Conservation (phyloP, 2,113 vertebrate genomes). For the Entosphenus tridentatus region DNA sequence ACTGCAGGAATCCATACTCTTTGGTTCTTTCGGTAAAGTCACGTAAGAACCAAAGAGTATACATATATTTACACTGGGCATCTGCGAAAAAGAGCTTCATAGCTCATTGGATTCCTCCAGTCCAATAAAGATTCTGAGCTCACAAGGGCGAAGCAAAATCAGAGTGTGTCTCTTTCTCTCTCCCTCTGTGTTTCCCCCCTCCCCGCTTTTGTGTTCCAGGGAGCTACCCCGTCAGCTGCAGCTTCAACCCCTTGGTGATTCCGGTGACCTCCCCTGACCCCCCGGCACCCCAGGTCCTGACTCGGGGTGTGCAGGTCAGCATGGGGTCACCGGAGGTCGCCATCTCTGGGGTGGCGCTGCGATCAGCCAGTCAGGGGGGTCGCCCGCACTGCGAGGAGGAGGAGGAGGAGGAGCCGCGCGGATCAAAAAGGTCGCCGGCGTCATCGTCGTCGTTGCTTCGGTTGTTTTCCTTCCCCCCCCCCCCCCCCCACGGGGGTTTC, state of each 20-base stretch:
- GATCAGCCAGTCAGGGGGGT: conserved; percentile 22
- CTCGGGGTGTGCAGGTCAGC: conserved; percentile 60
- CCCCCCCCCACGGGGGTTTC: too few relatives aligned
- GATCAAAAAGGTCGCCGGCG: too few relatives aligned
- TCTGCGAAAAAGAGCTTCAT: neutral
- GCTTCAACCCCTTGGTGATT: conserved; percentile 88
- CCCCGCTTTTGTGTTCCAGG: conserved; percentile 26
- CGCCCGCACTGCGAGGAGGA: too few relatives aligned
- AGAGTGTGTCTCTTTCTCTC: conserved; percentile 5
- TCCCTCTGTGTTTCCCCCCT: conserved; percentile 9
- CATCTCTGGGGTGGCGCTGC: conserved; percentile 82
- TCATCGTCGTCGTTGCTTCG: too few relatives aligned
- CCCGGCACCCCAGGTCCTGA: conserved; percentile 87
- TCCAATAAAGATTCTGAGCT: neutral
- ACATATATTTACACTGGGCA: too few relatives aligned
- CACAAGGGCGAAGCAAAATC: neutral
- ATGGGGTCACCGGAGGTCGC: conserved; percentile 65
- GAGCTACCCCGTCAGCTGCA: conserved; percentile 77
- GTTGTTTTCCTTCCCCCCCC: too few relatives aligned
- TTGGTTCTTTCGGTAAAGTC: too few relatives aligned
- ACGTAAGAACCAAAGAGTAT: too few relatives aligned
- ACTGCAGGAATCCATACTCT: too few relatives aligned
- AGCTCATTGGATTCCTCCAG: neutral
- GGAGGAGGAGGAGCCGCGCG: too few relatives aligned
- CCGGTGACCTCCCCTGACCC: conserved; percentile 78